phyloP scores from a whole-genome alignment of 2,888 invertebrate genomes.

The Exocentrus adspersus region DNA sequence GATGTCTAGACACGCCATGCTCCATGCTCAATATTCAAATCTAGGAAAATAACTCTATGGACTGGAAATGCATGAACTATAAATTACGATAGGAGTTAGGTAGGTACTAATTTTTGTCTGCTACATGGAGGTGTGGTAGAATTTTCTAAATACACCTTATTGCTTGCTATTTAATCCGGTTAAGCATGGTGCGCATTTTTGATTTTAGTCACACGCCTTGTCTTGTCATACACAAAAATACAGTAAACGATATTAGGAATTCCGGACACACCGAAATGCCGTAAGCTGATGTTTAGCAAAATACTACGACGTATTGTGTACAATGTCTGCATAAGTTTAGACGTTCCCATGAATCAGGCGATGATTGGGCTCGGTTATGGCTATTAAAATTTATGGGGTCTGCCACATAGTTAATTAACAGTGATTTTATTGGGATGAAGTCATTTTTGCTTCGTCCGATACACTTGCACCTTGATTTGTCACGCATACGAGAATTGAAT shows the following conservation, averaged over 20 bases:
- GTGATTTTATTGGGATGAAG: neutral
- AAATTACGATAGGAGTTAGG: no score
- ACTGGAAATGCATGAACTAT: no score
- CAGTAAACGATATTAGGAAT: constrained; percentile 9
- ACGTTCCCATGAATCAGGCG: constrained; percentile 7
- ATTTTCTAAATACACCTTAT: neutral
- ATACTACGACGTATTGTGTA: constrained; percentile 9
- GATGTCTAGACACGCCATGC: neutral
- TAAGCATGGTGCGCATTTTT: neutral
- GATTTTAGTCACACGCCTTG: neutral
- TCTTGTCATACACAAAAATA: constrained; percentile 11
- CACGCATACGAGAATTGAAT: no score
- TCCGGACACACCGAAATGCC: constrained; percentile 1
- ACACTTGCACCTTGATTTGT: no score
- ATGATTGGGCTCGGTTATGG: neutral
- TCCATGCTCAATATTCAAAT: neutral
- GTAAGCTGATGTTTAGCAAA: constrained; percentile 5
- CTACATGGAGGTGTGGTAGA: neutral
- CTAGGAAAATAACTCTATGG: neutral
- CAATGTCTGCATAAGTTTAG: constrained; percentile 2
- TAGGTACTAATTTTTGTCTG: no score
- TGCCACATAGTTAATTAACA: neutral
- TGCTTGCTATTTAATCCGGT: neutral
- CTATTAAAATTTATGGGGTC: neutral
- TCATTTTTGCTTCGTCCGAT: no score